Base-by-base conservation (phyloP, 2,113 vertebrate species). In the Columba janthina region DNA sequence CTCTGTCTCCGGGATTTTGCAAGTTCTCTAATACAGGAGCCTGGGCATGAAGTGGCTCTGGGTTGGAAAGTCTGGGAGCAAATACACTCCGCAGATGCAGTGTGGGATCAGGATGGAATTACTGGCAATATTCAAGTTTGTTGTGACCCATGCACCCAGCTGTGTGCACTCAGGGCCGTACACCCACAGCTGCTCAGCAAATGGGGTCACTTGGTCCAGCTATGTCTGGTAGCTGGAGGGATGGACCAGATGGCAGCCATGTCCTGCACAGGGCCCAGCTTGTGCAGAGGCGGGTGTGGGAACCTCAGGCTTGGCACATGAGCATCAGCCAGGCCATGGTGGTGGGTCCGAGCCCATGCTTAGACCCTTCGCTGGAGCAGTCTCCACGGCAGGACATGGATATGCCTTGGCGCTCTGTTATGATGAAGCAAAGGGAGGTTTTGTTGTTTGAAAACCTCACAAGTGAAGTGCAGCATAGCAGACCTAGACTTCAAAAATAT, bases 241-340 rank as follows among this genome's bases (percentile, higher is more conserved):
- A 62, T 28, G 74, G 21, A 9, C 32, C 15, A 71, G 34, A 9
- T 4, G 19, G 16, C 42, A 40, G 38, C 18, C 20, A 2, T 5
- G 18, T 16, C 53, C 62, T n/a, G 11, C 25, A 62, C 48, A 80
- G 29, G 16, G 42, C 5, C 7, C 51, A 51, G 34, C 21, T 80
- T 32, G 7, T 20, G 40, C 14, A 14, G 32, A 72, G 12, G 36
- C 40, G 21, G 9, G 5, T 1, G 14, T 58, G 40, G 57, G 83
- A 51, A 40, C 18, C 42, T 48, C 12, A 3, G 51, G 18, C 29
- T 60, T 1, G 0, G 22, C 3, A 1, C 1, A 1, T 9, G 31
- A 64, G 18, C 36, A 42, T 15, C 28, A 40, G 7, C 38, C 5
- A 4, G n/a, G 15, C 46, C 19, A 10, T 6, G 31, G n/a, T 32